Evolutionary conservation across 2,888 invertebrate species (phyloP), one percentile per base, ranked within the genome.

Genomic region (Trisateles emortualis): DNA sequence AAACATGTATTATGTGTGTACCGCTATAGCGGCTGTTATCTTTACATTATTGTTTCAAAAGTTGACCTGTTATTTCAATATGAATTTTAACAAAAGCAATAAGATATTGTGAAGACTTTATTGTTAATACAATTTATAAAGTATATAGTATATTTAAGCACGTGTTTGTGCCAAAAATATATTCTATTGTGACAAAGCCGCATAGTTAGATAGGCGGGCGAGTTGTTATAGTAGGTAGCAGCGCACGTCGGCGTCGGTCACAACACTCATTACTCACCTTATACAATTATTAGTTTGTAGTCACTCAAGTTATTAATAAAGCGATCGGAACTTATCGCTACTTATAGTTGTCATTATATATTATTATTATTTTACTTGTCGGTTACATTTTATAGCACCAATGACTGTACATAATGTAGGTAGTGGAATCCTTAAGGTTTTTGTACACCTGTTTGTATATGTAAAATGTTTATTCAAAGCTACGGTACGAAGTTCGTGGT

Each of bases 391-490:
- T 68, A 63, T 74, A 72, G 81, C 87, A 86, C 81, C 81, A 78
- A 81, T 83, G 79, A 78, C 78, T 91, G 90, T 90, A 90, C 71
- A 90, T 90, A 88, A 82, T 76, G 73, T 89, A 89, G 85, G 70
- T 85, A 82, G 80, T 79, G 75, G 77, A 84, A 76, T 79, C 83
- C 81, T 82, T 86, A 85, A 84, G 84, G 79, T 81, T 87, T 85
- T 88, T 90, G 85, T 90, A 90, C 83, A 85, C 86, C 86, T 87
- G 87, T 90, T 90, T 90, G 85, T 90, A 88, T 83, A 87, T 90
- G 90, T 88, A 86, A n/a, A 88, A 90, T 86, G 89, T 90, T 90
- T 90, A 91, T 89, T 88, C 84, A 88, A 83, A 77, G 75, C 83
- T 57, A 48, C 77, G 84, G 76, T 86, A 86, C 83, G 76, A 65